Conservation (phyloP, 2,888 invertebrate genomes). For the Drosophila crucigera region DNA sequence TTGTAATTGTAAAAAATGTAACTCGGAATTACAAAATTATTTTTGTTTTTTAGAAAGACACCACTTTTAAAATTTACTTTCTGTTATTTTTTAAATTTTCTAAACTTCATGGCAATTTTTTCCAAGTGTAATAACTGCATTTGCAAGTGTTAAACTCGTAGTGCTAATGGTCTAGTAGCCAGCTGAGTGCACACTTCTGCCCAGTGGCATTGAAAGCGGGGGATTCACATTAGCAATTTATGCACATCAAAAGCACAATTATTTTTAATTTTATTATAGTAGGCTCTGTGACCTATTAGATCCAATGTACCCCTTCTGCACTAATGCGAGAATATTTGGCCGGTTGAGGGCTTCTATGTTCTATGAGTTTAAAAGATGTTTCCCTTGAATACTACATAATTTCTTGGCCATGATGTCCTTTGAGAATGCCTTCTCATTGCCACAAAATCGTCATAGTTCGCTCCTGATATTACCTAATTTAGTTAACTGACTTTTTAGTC, state of each 20-base stretch:
- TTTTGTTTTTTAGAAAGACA: neutral
- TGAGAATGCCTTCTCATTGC: neutral
- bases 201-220: slow-evolving; percentile 19
- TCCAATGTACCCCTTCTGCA: neutral
- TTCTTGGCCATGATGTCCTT: neutral
- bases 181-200: slow-evolving; percentile 3
- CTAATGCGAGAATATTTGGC: neutral
- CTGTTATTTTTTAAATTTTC: neutral
- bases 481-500: neutral
- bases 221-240: slow-evolving; percentile 1
- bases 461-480: neutral
- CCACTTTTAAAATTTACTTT: neutral
- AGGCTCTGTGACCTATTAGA: neutral
- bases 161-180: slow-evolving; percentile 2
- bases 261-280: neutral
- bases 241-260: neutral
- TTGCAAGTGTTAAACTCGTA: slow-evolving; percentile 19
- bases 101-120: neutral
- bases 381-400: neutral
- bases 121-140: slow-evolving; percentile 15
- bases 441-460: neutral
- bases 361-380: neutral
- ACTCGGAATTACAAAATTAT: neutral
- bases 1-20: too few relatives aligned
- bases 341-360: neutral